A percentile compares a stretch with the other conserved stretches of the same genome.
Conservation (phyloP, 35 echinoderm and acorn worm genomes). For the Chiridota heheva region DNA sequence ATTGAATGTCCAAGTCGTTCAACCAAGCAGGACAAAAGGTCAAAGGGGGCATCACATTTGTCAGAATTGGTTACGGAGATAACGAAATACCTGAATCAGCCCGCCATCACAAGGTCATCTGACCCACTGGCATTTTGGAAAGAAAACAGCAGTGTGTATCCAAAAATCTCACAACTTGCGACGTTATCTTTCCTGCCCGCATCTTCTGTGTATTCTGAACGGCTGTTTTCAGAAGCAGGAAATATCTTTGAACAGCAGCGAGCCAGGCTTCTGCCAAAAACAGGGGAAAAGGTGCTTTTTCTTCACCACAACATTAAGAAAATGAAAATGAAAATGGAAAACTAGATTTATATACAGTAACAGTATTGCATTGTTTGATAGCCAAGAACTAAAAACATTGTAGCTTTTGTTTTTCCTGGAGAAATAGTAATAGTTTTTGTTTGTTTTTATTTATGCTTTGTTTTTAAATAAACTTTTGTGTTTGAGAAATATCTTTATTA, state of each 20-base stretch:
- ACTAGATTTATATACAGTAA: no score
- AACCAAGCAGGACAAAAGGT: not conserved
- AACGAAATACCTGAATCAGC: not conserved
- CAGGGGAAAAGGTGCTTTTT: not conserved
- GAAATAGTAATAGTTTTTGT: no score
- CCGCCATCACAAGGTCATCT: not conserved
- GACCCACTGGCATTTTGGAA: not conserved
- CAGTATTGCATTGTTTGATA: no score
- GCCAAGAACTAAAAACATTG: no score
- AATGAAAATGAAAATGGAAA: no score
- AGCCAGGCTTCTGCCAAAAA: not conserved
- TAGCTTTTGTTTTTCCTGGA: no score
- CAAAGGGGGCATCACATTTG: not conserved
- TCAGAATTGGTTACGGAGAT: not conserved
- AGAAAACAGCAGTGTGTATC: not conserved
- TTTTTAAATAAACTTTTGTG: no score
- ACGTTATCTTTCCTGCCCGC: not conserved
- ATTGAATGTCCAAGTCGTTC: not conserved
- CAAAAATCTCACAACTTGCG: not conserved
- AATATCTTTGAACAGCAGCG: not conserved
- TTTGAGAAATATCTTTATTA: no score
- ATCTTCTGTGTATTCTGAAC: not conserved
- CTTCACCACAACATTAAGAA: constrained; percentile 20
- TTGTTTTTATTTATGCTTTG: no score
- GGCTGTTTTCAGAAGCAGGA: constrained; percentile 18